Percentiles rank a stretch among this genome's conserved stretches.
These are phyloP conservation scores for Heliconius melpomene DNA, from an alignment of 1,140 invertebrate genomes.

Conservation along the genomic window DNA sequence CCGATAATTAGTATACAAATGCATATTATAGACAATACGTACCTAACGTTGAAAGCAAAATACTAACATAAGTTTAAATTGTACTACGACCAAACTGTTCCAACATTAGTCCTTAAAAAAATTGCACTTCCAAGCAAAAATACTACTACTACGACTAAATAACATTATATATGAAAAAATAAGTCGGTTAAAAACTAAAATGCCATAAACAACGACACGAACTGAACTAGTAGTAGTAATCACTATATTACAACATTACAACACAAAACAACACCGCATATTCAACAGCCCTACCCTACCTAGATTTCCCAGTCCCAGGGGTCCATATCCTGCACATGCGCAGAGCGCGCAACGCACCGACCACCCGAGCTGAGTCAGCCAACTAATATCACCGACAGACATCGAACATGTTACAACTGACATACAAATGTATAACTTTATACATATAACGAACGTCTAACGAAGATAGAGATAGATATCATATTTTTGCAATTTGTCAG, in stretches of 20 bases:
- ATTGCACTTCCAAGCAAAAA: no score
- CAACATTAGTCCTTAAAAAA: no score
- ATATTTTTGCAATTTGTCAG: not conserved
- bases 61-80: no score
- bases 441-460: not conserved
- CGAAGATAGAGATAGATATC: not conserved
- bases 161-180: not conserved
- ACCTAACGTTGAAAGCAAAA: no score
- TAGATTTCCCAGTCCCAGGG: not conserved
- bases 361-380: not conserved
- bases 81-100: no score
- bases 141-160: not conserved
- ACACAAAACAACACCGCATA: not conserved
- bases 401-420: not conserved
- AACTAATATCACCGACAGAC: not conserved
- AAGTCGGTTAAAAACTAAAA: no score
- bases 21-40: no score
- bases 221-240: not conserved
- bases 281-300: constrained; percentile 1
- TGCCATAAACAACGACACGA: not conserved
- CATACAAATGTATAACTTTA: not conserved
- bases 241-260: not conserved
- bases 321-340: not conserved
- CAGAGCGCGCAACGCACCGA: not conserved
- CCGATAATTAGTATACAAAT: no score